Evolutionary conservation across 2,888 invertebrate genomes (phyloP).

Genomic region (Eurois occulta): DNA sequence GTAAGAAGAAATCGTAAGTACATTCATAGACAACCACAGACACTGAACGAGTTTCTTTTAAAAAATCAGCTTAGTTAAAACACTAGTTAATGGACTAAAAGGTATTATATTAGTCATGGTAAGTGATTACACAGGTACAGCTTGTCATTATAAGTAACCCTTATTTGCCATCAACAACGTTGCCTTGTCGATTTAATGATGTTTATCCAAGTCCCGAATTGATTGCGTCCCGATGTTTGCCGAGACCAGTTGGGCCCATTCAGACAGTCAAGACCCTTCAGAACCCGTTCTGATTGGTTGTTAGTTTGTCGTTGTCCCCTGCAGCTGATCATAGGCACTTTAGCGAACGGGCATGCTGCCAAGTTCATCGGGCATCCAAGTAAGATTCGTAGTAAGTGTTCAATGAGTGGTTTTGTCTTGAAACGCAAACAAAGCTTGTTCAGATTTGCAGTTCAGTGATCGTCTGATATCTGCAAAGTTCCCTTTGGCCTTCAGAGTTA

Average conservation of each 20-base stretch:
- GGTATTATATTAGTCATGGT: not conserved
- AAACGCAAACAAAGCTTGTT: conserved; percentile 32
- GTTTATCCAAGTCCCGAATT: conserved; percentile 67
- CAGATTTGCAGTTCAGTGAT: conserved; percentile 45
- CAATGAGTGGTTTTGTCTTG: conserved; percentile 44
- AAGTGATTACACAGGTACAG: conserved; percentile 8
- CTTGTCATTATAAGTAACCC: conserved; percentile 34
- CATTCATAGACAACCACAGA: not conserved
- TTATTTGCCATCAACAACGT: conserved; percentile 52
- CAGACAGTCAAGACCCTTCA: conserved; percentile 63
- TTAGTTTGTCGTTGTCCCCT: conserved; percentile 63
- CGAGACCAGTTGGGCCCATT: conserved; percentile 67
- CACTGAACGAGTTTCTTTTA: not conserved
- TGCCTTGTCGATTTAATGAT: conserved; percentile 63
- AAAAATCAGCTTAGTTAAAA: not conserved
- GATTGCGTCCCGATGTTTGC: conserved; percentile 72
- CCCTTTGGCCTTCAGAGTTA: conserved; percentile 5
- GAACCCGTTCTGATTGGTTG: conserved; percentile 63
- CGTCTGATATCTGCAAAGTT: conserved; percentile 3
- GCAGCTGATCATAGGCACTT: conserved; percentile 33
- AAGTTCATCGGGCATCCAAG: conserved; percentile 19
- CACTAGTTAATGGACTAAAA: not conserved
- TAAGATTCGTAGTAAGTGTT: conserved; percentile 40
- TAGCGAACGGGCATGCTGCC: conserved; percentile 27
- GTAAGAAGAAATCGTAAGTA: conserved; percentile 27